Evolutionary conservation across 2,888 invertebrate species (phyloP).

Genomic region (Theristus sp.): DNA sequence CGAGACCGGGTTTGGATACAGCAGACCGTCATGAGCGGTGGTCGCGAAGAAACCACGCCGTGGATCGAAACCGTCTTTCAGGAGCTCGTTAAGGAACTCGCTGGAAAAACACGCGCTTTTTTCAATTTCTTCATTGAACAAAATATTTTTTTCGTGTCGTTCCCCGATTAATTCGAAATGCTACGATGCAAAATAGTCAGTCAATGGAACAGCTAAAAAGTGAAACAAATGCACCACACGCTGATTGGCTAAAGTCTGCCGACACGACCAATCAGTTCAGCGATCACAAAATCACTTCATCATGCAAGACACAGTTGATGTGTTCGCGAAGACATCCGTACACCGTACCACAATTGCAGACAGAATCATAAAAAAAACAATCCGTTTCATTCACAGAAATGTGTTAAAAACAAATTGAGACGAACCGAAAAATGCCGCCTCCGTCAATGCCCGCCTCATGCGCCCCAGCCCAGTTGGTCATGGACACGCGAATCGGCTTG

Average conservation of each 20-base stretch:
- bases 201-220: no score
- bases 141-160: no score
- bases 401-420: background rate
- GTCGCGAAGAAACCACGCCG: constrained; percentile 57
- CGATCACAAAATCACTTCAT: no score
- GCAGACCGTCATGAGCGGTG: constrained; percentile 67
- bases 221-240: no score
- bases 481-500: constrained; percentile 49
- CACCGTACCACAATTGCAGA: no score
- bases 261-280: no score
- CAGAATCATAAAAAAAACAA: background rate
- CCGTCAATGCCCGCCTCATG: constrained; percentile 94
- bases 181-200: no score
- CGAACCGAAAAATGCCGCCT: constrained; percentile 65
- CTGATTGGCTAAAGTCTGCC: no score
- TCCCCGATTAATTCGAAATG: no score
- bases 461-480: constrained; percentile 62
- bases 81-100: constrained; percentile 76
- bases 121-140: no score
- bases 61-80: constrained; percentile 40
- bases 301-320: no score
- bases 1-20: constrained; percentile 89
- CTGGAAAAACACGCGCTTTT: constrained; percentile 8
- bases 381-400: background rate
- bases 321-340: no score